Evolutionary conservation across 2,113 vertebrate genomes (phyloP).

Genomic region (Xenopus laevis): DNA sequence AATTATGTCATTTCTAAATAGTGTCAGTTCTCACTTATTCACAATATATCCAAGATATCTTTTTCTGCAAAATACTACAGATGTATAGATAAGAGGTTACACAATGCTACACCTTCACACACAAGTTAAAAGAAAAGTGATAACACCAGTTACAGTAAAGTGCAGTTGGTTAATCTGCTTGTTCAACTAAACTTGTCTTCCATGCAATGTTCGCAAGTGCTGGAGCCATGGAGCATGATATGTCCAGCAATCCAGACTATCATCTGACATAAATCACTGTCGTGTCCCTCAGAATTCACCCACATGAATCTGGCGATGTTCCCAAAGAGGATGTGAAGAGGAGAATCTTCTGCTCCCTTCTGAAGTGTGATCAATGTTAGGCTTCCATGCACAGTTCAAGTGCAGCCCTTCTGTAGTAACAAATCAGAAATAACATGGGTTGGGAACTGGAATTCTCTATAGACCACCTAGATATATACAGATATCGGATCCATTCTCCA

Average conservation of each 20-base stretch:
- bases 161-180: conserved; percentile 1
- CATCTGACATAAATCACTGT: conserved; percentile 14
- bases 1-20: too few relatives aligned
- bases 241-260: not conserved
- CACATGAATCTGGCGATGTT: conserved; percentile 10
- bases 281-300: conserved; percentile 7
- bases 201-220: not conserved
- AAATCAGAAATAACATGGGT: conserved; percentile 5
- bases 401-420: conserved; percentile 54
- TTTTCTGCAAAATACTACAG: not conserved
- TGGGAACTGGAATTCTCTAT: not conserved
- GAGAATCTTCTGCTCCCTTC: conserved; percentile 8
- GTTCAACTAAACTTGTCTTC: conserved; percentile 2
- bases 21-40: too few relatives aligned
- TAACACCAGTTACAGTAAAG: conserved; percentile 2
- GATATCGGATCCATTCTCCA: too few relatives aligned
- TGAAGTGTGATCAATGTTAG: conserved; percentile 34
- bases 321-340: conserved; percentile 18
- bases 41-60: not conserved
- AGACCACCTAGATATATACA: too few relatives aligned
- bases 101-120: conserved; percentile 15
- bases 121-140: not conserved
- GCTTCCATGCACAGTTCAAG: conserved; percentile 51
- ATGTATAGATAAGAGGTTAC: not conserved
- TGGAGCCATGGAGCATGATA: conserved; percentile 1